phyloP scores from a whole-genome alignment of 2,888 invertebrate genomes.

The Lithosia quadra region DNA sequence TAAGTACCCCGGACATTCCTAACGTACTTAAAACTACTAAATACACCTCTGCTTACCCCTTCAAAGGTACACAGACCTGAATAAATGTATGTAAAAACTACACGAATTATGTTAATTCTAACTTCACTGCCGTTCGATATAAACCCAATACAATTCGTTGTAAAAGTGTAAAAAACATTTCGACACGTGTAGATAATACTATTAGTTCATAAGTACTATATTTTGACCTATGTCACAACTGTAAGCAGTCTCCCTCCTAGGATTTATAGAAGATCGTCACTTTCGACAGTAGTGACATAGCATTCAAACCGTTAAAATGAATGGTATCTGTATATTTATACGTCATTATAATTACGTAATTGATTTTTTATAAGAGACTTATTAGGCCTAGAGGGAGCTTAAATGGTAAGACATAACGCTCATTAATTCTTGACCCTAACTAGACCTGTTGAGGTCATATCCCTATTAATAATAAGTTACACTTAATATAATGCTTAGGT shows the following conservation, averaged over 20 bases:
- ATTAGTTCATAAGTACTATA: conserved; percentile 68
- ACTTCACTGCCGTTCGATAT: conserved; percentile 21
- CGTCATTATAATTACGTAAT: conserved; percentile 51
- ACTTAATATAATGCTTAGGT: conserved; percentile 48
- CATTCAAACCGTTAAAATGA: conserved; percentile 44
- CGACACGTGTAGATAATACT: conserved; percentile 72
- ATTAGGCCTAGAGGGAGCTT: conserved; percentile 1
- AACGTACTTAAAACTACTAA: conserved; percentile 27
- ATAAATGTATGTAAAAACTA: conserved; percentile 25
- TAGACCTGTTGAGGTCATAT: conserved; percentile 13
- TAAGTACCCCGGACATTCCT: conserved; percentile 52
- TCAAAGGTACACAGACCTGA: not conserved
- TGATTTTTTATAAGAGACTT: conserved; percentile 34
- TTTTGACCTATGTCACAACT: conserved; percentile 35
- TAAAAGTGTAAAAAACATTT: conserved; percentile 81
- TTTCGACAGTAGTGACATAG: conserved; percentile 14
- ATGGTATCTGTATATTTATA: conserved; percentile 38
- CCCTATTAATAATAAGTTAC: conserved; percentile 57
- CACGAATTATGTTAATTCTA: conserved; percentile 40
- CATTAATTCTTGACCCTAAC: not conserved
- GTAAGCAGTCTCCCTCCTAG: conserved; percentile 2
- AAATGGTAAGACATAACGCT: not conserved
- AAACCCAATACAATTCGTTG: conserved; percentile 66
- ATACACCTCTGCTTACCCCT: not conserved
- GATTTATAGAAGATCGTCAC: not conserved